Evolutionary conservation across 2,888 invertebrate genomes (phyloP), one percentile per base, ranked within the genome.

Genomic region (Caenorhabditis uteleia): DNA sequence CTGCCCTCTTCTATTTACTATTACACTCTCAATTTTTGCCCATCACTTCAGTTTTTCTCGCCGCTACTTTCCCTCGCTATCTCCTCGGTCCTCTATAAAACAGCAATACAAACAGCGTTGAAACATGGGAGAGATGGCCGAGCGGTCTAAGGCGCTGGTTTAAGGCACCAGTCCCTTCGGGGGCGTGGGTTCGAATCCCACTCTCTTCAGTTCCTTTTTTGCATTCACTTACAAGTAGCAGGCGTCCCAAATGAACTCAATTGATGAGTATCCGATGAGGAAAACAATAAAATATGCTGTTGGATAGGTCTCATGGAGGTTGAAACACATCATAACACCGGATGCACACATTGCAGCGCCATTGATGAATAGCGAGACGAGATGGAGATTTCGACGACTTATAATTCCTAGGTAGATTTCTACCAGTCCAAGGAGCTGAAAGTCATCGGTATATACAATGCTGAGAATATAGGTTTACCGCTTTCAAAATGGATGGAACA

Each of bases 131-230:
- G 29, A 7, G 29, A 29, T 8, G 7, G 6, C 12, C 12, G 29
- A 29, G 29, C 29, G 7, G n/a, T 29, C 6, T 8, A 34, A 5
- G 14, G n/a, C 8, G 8, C 34, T 34, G 5, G 5, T 34, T 26
- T 5, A 42, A 10, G 26, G 4, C n/a, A 25, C n/a, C 42, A 12
- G 26, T 16, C 16, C n/a, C n/a, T n/a, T n/a, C 3, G 90, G 80
- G 75, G 89, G 89, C 89, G 89, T 89, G 89, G 89, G 89, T 89
- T 89, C 89, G 89, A 89, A 89, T 89, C 89, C 89, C 89, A 48
- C 18, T 42, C 47, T 36, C 16, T 33, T 39, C 29, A 33, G 23
- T 25, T 39, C 18, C 8, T 20, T 53, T 48, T 45, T 26, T 39
- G n/a, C 38, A 46, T 26, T 21, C 1, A 49, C 66, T 66, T 16